Conservation (phyloP, 2,888 invertebrate genomes). For the Agonopterix arenella region DNA sequence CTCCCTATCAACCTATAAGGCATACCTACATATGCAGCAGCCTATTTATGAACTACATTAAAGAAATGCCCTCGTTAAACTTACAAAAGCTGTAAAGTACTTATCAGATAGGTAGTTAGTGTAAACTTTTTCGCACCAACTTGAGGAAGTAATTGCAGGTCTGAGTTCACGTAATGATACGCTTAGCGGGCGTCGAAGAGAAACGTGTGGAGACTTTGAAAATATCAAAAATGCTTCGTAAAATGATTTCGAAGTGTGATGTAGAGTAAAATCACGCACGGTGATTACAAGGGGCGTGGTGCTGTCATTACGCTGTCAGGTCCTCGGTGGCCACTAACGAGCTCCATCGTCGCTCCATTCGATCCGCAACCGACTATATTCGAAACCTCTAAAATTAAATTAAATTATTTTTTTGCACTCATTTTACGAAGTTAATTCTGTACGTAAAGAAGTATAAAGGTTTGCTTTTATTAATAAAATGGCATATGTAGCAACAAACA, state of each 20-base stretch:
- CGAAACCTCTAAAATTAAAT: background rate
- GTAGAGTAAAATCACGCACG: slow-evolving; percentile 58
- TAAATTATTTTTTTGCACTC: background rate
- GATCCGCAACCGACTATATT: background rate
- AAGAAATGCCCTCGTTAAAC: too few species aligned
- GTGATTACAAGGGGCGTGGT: slow-evolving; percentile 58
- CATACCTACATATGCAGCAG: background rate
- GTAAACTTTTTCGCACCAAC: slow-evolving; percentile 41
- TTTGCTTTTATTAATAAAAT: too few species aligned
- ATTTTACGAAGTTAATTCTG: too few species aligned
- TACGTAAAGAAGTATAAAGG: too few species aligned
- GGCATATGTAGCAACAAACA: too few species aligned
- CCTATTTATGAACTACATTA: too few species aligned
- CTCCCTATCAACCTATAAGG: background rate
- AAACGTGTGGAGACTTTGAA: slow-evolving; percentile 56
- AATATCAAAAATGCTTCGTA: slow-evolving; percentile 49
- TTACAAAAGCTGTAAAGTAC: background rate
- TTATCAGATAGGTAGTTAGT: slow-evolving; percentile 26
- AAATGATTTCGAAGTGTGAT: slow-evolving; percentile 62
- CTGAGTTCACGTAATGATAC: slow-evolving; percentile 55
- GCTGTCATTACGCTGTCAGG: slow-evolving; percentile 51
- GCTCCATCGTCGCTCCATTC: slow-evolving; percentile 20
- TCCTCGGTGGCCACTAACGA: slow-evolving; percentile 41
- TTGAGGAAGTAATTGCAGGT: slow-evolving; percentile 52
- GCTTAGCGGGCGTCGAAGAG: slow-evolving; percentile 43